A percentile compares a stretch with the other conserved stretches of the same genome.
These are phyloP conservation scores for Glyphotaelius pellucidus DNA, from an alignment of 2,888 invertebrate genomes.

Conservation along the genomic window DNA sequence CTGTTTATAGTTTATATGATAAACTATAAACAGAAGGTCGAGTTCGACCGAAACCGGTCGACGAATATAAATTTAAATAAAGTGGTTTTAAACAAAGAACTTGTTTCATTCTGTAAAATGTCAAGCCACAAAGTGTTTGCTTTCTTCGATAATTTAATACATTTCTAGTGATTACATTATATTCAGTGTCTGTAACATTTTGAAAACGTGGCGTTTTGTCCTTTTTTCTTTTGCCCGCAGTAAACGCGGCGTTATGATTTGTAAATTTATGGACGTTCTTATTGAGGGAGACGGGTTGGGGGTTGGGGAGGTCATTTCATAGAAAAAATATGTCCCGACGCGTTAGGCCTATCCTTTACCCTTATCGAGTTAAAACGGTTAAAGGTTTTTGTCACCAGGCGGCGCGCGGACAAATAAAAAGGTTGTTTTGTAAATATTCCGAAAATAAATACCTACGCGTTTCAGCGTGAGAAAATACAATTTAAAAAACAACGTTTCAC, in stretches of 20 bases:
- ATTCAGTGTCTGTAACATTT: not conserved
- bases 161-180: not conserved
- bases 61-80: too few species aligned
- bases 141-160: too few species aligned
- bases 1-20: too few species aligned
- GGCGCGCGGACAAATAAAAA: not conserved
- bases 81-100: too few species aligned
- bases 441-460: not conserved
- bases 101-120: too few species aligned
- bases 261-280: conserved; percentile 2
- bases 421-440: not conserved
- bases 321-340: conserved; percentile 2
- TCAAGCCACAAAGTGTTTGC: too few species aligned
- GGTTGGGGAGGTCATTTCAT: not conserved
- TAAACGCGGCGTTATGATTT: conserved; percentile 2
- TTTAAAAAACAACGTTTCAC: not conserved
- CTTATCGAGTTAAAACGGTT: not conserved
- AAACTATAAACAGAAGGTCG: too few species aligned
- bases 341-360: not conserved
- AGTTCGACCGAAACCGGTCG: too few species aligned
- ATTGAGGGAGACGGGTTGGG: not conserved
- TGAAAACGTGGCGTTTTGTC: not conserved
- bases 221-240: not conserved
- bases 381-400: not conserved
- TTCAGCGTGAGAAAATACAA: not conserved